Evolutionary conservation across 2,888 invertebrate genomes (phyloP), one percentile per base, ranked within the genome.

Genomic region (Pterobdella sp.): DNA sequence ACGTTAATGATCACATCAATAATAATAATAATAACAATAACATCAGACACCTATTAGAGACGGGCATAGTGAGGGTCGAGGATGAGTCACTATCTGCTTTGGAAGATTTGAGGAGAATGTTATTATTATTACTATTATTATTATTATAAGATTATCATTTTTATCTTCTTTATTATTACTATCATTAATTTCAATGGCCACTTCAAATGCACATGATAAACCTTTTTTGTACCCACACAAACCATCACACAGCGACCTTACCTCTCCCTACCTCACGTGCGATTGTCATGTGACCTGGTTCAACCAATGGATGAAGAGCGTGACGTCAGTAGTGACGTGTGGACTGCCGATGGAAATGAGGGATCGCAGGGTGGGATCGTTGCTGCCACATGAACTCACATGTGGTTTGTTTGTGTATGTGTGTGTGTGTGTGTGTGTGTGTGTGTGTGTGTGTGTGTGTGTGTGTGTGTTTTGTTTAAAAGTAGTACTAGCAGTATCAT

Each of bases 241-340:
- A 7, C 7, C 60, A 18, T n/a, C 7, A 22, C n/a, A 7, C 60
- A 56, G 60, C 7, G 60, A 56, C 60, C 4, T 56, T 3, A 4
- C 18, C 7, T 56, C 60, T 26, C 18, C 4, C n/a, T 22, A 26
- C 14, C 60, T 56, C 18, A 26, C n/a, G 60, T 56, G 60, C n/a
- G 60, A 56, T 26, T 56, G 60, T 26, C 18, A n/a, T 4, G 3
- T 56, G n/a, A 4, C 18, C 18, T 56, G 60, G 60, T 56, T 56
- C 14, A 56, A 56, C n/a, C n/a, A 56, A 26, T 7, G 60, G 60
- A 3, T 56, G 60, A 26, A 26, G n/a, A 26, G 60, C n/a, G n/a
- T 37, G 42, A 36, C 29, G 34, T 60, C 32, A 36, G 71, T 63
- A n/a, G 35, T 71, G 31, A 14, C n/a, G 35, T 71, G 71, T 32